Conservation (phyloP, 2,888 invertebrate genomes). For the Tenthredo distinguenda region DNA sequence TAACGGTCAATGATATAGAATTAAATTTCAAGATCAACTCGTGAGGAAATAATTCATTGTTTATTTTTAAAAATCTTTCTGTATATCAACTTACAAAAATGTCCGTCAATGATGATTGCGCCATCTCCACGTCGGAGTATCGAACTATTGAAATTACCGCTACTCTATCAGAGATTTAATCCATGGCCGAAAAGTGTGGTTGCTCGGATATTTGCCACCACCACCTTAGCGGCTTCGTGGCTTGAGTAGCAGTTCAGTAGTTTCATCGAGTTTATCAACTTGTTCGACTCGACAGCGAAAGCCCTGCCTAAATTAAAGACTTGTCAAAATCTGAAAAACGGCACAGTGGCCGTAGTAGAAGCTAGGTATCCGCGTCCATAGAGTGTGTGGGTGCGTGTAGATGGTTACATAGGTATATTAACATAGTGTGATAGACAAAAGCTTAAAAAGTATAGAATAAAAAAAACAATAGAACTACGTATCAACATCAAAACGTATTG, state of each 20-base stretch:
- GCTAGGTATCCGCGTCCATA: slow-evolving; percentile 37
- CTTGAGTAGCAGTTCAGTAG: slow-evolving; percentile 34
- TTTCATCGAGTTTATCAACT: slow-evolving; percentile 47
- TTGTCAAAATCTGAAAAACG: slow-evolving; percentile 2
- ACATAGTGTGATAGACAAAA: slow-evolving; percentile 20
- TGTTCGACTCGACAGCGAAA: neutral
- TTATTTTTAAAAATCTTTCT: neutral
- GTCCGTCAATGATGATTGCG: neutral
- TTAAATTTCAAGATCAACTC: neutral
- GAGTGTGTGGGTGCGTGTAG: slow-evolving; percentile 41
- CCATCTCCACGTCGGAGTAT: neutral
- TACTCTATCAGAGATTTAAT: neutral
- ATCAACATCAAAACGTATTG: neutral
- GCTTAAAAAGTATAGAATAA: neutral
- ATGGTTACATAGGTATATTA: slow-evolving; percentile 28
- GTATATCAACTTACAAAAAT: neutral
- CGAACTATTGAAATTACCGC: neutral
- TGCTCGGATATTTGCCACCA: slow-evolving; percentile 37
- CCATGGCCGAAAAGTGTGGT: slow-evolving; percentile 11
- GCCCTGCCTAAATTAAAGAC: neutral
- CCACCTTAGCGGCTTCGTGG: slow-evolving; percentile 40
- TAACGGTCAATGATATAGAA: neutral
- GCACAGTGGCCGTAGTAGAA: neutral
- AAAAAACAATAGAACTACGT: slow-evolving; percentile 25
- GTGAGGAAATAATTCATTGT: neutral